Evolutionary conservation across 2,888 invertebrate genomes (phyloP).

Genomic region (Mimachlamys varia): DNA sequence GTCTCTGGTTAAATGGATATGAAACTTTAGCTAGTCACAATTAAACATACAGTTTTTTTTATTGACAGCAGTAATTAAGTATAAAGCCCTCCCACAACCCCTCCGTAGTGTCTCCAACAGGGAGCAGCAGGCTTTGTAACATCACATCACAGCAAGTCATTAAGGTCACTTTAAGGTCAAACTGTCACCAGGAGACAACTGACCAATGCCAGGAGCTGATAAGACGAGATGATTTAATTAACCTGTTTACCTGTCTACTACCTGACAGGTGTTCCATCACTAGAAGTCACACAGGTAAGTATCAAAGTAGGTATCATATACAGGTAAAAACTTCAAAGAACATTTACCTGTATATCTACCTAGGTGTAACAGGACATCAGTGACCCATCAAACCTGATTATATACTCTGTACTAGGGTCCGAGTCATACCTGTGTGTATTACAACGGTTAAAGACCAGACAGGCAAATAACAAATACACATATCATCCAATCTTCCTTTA

Average conservation of each 20-base stretch:
- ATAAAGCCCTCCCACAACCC: too few species aligned
- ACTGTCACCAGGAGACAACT: neutral
- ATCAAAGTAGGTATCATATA: neutral
- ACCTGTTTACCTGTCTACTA: neutral
- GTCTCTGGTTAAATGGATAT: too few species aligned
- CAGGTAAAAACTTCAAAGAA: neutral
- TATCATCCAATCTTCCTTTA: too few species aligned
- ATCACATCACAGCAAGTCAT: neutral
- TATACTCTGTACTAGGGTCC: too few species aligned
- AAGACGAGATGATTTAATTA: neutral
- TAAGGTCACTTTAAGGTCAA: neutral
- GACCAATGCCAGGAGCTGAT: neutral
- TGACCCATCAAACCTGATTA: neutral
- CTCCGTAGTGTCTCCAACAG: too few species aligned
- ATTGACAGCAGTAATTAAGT: too few species aligned
- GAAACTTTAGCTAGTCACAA: too few species aligned
- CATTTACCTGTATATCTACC: neutral
- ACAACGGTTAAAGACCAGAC: too few species aligned
- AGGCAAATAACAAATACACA: too few species aligned
- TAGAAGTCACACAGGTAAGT: neutral
- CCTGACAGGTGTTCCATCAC: constrained; percentile 5
- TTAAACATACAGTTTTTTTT: too few species aligned
- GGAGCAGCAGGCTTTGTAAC: too few species aligned
- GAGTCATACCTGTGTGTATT: too few species aligned
- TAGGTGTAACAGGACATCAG: neutral